Conservation (phyloP, 2,888 invertebrate species). For the Agrotis ipsilon region DNA sequence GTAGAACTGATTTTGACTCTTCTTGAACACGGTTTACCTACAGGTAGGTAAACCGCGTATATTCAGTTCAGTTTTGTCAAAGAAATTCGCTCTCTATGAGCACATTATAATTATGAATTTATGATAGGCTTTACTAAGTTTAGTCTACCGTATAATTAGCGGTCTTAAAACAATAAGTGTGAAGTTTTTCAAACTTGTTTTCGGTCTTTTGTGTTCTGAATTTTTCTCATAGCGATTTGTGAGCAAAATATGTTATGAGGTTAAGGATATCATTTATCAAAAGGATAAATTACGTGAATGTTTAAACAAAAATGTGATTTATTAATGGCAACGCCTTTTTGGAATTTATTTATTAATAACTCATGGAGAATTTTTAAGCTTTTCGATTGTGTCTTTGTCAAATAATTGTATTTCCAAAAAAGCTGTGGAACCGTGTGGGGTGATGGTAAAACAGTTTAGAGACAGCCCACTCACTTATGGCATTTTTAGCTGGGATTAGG, state of each 20-base stretch:
- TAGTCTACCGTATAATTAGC: slow-evolving; percentile 30
- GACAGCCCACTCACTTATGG: too few species aligned
- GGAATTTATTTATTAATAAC: background rate
- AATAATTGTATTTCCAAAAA: too few species aligned
- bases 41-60: too few species aligned
- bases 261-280: slow-evolving; percentile 32
- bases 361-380: background rate
- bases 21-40: too few species aligned
- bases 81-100: too few species aligned
- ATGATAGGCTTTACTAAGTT: background rate
- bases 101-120: background rate
- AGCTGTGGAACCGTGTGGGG: too few species aligned
- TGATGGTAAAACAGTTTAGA: too few species aligned
- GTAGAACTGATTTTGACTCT: too few species aligned
- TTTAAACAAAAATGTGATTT: background rate
- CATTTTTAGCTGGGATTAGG: too few species aligned
- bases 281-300: slow-evolving; percentile 12
- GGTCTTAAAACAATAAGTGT: slow-evolving; percentile 45
- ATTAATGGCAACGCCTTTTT: background rate
- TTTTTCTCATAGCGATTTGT: slow-evolving; percentile 36
- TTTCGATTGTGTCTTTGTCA: too few species aligned
- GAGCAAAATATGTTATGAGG: slow-evolving; percentile 31
- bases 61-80: too few species aligned
- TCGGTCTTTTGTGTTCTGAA: slow-evolving; percentile 35
- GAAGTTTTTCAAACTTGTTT: slow-evolving; percentile 40